These are phyloP conservation scores for Podarcis raffonei DNA, from an alignment of 2,113 vertebrate species.

Conservation along the genomic window DNA sequence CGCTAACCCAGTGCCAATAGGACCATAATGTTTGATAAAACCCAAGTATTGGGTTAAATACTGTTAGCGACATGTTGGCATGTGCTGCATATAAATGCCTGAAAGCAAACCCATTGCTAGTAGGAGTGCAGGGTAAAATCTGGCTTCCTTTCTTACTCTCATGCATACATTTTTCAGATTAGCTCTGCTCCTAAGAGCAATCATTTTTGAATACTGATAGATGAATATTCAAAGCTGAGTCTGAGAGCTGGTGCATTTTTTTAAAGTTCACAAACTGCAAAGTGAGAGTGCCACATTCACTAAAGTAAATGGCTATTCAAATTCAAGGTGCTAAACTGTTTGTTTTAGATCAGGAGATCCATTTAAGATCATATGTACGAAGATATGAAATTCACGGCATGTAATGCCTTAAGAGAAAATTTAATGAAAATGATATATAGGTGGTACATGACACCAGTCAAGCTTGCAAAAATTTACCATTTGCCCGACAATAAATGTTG, in stretches of 20 bases:
- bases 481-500: no score
- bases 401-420: no score
- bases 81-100: constrained; percentile 14
- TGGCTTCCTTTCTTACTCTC: neutral
- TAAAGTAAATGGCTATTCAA: neutral
- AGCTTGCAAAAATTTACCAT: no score
- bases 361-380: neutral
- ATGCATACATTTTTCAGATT: neutral
- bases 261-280: neutral
- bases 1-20: neutral
- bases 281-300: neutral
- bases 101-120: neutral
- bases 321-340: neutral
- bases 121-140: neutral
- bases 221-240: neutral
- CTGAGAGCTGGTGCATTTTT: neutral
- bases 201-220: neutral
- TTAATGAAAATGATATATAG: no score
- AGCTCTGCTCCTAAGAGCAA: neutral
- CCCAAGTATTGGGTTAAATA: constrained; percentile 17
- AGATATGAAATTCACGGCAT: no score
- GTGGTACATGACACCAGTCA: no score
- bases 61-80: constrained; percentile 14
- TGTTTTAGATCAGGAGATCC: neutral
- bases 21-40: constrained; percentile 9